Percentiles rank a stretch among this genome's conserved stretches.
phyloP scores from a whole-genome alignment of 37 sponge, comb jelly and placozoan species.

The Ephydatia muelleri region DNA sequence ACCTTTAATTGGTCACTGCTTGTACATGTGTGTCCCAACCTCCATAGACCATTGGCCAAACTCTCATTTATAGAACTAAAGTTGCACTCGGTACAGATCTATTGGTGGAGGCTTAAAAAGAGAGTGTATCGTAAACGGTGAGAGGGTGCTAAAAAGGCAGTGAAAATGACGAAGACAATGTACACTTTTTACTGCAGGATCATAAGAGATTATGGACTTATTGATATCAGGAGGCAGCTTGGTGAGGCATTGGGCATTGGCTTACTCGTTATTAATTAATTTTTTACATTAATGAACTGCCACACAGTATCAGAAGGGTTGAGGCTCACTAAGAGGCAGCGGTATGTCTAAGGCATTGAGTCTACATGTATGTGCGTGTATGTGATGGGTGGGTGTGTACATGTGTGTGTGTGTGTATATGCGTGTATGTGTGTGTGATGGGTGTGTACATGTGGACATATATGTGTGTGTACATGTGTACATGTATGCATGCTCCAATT shows the following conservation, averaged over 20 bases:
- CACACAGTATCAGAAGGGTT: not conserved
- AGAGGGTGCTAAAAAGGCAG: too few species aligned
- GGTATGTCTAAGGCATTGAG: constrained; percentile 19
- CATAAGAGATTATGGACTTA: constrained; percentile 71
- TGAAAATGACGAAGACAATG: not conserved
- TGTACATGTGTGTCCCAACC: too few species aligned
- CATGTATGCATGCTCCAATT: not conserved
- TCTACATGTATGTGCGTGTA: not conserved
- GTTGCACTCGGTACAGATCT: constrained; percentile 57
- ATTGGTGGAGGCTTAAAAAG: constrained; percentile 36
- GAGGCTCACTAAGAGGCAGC: constrained; percentile 33
- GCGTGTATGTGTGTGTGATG: not conserved
- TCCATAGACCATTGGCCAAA: too few species aligned
- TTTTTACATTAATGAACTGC: not conserved
- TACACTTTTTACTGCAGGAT: constrained; percentile 34
- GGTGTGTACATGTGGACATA: not conserved
- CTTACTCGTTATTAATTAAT: not conserved
- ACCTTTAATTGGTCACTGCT: too few species aligned
- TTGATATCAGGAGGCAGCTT: constrained; percentile 43
- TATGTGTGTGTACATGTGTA: not conserved
- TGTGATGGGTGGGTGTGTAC: not conserved
- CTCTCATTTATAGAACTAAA: constrained; percentile 46
- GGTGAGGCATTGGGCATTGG: constrained; percentile 24
- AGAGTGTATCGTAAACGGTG: constrained; percentile 67
- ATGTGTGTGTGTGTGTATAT: not conserved